Base-by-base conservation (phyloP, 2,888 invertebrate genomes). In the Trissonchulus latispiculum region DNA sequence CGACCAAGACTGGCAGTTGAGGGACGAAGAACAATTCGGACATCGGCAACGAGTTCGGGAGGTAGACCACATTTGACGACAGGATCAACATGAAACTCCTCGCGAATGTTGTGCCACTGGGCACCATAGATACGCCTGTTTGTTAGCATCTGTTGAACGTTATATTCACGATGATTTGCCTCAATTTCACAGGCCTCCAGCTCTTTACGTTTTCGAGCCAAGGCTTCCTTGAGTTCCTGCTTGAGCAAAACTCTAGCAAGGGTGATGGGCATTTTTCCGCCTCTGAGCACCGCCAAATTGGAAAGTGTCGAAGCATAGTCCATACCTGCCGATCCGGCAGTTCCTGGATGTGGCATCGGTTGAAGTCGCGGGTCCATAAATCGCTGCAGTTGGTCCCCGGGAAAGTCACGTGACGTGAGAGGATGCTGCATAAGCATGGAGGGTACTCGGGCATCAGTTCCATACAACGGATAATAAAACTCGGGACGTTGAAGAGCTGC, bases 141-240 rank as follows among this genome's bases (percentile, higher is more conserved):
- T 33, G 79, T 76, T 2, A 82, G 73, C 80, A 82, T 80, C 62
- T 68, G 77, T 36, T 80, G 78, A 36, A 82, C 80, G 28, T 77
- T 77, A 75, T 82, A 83, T 74, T 80, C 79, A 29, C 83, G 76
- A 69, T 82, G 83, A 71, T 80, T 81, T 2, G 82, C 82, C 70
- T 82, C 82, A 73, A 83, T 86, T 77, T 85, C 85, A 70, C 83
- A 80, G 70, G 85, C 85, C 75, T 86, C 85, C 61, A 85, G 79
- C 59, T 83, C 79, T 59, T 83, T 78, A 71, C 84, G 80, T 64
- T 85, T 77, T 28, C 83, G 80, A 36, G 79, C 81, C 8, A 86
- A 82, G 33, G 83, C 85, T 74, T 85, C 82, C 72, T 85, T 80
- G 72, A 86, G 79, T 75, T 86, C 86, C 75, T 86, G 85, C 76